These are phyloP conservation scores for Philaethria dido DNA, from an alignment of 2,888 invertebrate genomes.

Conservation along the genomic window DNA sequence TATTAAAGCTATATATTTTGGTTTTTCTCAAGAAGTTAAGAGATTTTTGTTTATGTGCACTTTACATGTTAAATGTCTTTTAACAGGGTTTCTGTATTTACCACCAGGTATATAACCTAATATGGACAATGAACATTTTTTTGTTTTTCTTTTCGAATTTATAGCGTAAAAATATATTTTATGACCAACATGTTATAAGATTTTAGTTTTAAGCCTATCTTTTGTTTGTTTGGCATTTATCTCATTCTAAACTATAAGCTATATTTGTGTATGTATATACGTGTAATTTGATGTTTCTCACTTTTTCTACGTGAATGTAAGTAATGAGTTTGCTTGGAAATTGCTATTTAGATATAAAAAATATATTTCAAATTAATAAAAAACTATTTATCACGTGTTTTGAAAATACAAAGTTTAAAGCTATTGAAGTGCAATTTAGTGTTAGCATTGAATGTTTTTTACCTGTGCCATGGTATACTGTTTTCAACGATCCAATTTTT, in stretches of 20 bases:
- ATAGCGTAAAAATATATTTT: slow-evolving; percentile 46
- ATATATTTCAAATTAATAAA: slow-evolving; percentile 36
- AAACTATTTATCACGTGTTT: slow-evolving; percentile 52
- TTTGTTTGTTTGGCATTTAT: slow-evolving; percentile 52
- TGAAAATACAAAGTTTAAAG: slow-evolving; percentile 47
- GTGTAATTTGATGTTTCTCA: slow-evolving; percentile 39
- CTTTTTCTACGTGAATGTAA: slow-evolving; percentile 27
- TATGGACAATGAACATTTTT: slow-evolving; percentile 43
- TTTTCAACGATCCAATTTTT: slow-evolving; percentile 31
- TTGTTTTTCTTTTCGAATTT: slow-evolving; percentile 47
- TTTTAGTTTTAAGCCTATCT: slow-evolving; percentile 45
- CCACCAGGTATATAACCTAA: slow-evolving; percentile 28
- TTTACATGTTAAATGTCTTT: slow-evolving; percentile 37
- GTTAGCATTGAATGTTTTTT: slow-evolving; percentile 49
- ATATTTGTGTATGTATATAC: slow-evolving; percentile 44
- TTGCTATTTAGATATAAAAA: slow-evolving; percentile 39
- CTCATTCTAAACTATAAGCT: slow-evolving; percentile 42
- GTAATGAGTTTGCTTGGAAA: slow-evolving; percentile 36
- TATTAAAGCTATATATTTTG: slow-evolving; percentile 39
- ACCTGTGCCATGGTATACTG: slow-evolving; percentile 69
- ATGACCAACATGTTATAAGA: slow-evolving; percentile 45
- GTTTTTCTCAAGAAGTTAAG: slow-evolving; percentile 25
- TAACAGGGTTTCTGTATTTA: slow-evolving; percentile 49
- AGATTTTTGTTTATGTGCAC: slow-evolving; percentile 47
- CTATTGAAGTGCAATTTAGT: slow-evolving; percentile 64